Conservation (phyloP, 2,113 vertebrate genomes). For the Nematolebias whitei region DNA sequence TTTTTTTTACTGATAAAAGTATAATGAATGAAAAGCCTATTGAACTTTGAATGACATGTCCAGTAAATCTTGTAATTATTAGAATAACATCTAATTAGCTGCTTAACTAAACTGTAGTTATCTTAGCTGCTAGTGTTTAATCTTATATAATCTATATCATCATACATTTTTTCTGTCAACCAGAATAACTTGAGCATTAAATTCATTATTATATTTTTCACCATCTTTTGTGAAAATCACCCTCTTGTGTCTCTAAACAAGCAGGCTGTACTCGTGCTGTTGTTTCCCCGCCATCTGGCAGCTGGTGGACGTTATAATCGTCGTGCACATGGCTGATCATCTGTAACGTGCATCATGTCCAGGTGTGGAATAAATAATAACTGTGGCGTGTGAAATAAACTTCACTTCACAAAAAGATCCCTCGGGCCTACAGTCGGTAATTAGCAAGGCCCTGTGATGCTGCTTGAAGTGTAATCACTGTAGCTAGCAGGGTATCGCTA, state of each 20-base stretch:
- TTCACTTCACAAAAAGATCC: slow-evolving; percentile 32
- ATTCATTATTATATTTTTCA: neutral
- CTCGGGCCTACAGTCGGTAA: slow-evolving; percentile 25
- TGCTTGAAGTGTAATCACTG: slow-evolving; percentile 21
- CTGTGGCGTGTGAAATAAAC: slow-evolving; percentile 38
- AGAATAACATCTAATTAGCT: too few species aligned
- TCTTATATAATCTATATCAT: too few species aligned
- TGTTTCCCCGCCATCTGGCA: slow-evolving; percentile 64
- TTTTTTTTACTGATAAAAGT: neutral
- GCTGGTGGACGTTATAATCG: slow-evolving; percentile 57
- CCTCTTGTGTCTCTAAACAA: slow-evolving; percentile 6
- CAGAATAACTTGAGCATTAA: neutral
- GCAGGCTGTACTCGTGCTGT: slow-evolving; percentile 37
- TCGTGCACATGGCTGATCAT: slow-evolving; percentile 67
- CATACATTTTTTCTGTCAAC: neutral
- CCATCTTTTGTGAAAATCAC: slow-evolving; percentile 4
- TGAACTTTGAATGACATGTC: neutral
- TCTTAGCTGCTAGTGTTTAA: too few species aligned
- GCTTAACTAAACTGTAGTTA: too few species aligned
- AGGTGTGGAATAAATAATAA: slow-evolving; percentile 60
- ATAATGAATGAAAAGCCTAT: neutral
- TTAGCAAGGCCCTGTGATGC: slow-evolving; percentile 16
- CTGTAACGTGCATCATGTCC: slow-evolving; percentile 55
- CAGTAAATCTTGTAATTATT: neutral
- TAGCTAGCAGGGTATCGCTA: slow-evolving; percentile 39